A percentile compares a stretch with the other conserved stretches of the same genome.
Evolutionary conservation across 2,888 invertebrate genomes (phyloP).

Genomic region (Cetonia aurata): DNA sequence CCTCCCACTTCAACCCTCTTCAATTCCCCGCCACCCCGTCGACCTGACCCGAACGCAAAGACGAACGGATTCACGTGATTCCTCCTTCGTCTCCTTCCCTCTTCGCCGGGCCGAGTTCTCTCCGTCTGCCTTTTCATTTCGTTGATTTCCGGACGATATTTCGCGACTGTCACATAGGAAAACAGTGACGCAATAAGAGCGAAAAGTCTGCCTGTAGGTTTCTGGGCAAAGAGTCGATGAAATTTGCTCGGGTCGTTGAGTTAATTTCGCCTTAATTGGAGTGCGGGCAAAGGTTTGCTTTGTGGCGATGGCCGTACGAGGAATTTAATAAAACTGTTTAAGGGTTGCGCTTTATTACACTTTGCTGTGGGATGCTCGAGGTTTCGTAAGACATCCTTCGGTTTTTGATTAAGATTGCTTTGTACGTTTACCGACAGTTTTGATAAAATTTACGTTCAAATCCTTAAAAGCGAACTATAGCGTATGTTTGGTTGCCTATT

Average conservation of each 20-base stretch:
- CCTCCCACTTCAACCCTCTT: slow-evolving; percentile 42
- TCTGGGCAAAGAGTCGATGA: background rate
- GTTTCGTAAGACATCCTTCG: no score
- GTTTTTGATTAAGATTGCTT: no score
- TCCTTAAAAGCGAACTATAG: no score
- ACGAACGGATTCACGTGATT: background rate
- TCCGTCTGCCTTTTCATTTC: slow-evolving; percentile 20
- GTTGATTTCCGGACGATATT: slow-evolving; percentile 23
- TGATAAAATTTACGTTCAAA: no score
- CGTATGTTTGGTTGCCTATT: no score
- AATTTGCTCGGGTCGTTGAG: slow-evolving; percentile 2
- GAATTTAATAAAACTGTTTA: no score
- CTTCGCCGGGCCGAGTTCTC: background rate
- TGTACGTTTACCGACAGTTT: no score
- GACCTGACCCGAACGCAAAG: slow-evolving; percentile 19
- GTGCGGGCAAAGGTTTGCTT: background rate
- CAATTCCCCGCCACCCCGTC: slow-evolving; percentile 44
- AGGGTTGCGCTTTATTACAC: no score
- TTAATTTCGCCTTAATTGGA: slow-evolving; percentile 9
- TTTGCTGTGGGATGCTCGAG: no score
- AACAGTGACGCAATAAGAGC: no score
- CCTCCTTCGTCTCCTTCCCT: background rate
- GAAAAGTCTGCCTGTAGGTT: no score
- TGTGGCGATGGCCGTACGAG: background rate
- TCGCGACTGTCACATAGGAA: background rate